Conservation (phyloP, 30 jellyfish, hydroid and myxozoan genomes). For the Rhopilema esculentum region DNA sequence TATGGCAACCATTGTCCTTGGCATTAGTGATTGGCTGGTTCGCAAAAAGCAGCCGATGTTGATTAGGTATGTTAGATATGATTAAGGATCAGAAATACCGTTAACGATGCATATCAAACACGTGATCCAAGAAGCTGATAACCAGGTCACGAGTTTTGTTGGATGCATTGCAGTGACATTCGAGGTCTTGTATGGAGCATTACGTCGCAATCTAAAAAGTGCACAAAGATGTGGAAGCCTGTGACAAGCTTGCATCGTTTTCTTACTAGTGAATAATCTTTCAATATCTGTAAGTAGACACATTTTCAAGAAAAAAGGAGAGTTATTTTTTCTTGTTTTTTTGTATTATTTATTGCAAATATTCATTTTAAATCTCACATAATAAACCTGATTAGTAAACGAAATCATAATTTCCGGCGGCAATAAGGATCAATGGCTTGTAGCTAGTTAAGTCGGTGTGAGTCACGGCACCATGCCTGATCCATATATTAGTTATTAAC, state of each 20-base stretch:
- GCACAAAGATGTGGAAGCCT: neutral
- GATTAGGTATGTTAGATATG: neutral
- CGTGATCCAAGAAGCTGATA: neutral
- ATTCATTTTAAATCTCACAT: neutral
- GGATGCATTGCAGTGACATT: neutral
- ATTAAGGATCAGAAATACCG: neutral
- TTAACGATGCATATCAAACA: neutral
- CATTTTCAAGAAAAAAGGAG: no score
- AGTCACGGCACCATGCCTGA: neutral
- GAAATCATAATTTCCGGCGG: no score
- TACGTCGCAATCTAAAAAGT: no score
- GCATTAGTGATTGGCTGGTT: neutral
- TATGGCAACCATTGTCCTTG: neutral
- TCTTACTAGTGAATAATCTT: neutral
- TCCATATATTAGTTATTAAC: neutral
- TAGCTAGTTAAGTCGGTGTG: no score
- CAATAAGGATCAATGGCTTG: no score
- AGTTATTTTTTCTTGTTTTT: no score
- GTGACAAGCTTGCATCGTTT: neutral
- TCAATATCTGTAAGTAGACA: neutral
- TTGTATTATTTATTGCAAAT: neutral
- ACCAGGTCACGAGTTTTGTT: neutral
- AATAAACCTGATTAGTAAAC: neutral
- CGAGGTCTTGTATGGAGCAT: neutral
- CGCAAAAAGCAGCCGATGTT: neutral